Evolutionary conservation across 2,113 vertebrate species (phyloP).

Genomic region (Labeo catla): DNA sequence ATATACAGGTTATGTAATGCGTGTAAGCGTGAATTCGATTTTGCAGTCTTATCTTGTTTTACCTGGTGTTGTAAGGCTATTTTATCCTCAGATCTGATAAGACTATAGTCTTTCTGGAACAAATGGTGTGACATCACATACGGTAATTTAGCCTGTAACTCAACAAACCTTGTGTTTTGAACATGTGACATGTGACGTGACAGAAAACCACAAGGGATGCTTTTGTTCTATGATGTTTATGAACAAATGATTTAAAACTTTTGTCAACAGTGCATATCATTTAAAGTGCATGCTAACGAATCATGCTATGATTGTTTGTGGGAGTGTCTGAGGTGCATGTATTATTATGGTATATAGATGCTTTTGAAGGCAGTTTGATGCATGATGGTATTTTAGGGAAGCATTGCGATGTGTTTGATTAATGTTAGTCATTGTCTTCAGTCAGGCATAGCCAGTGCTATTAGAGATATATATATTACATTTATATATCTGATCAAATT

Average conservation of each 20-base stretch:
- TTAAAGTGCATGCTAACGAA: neutral
- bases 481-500: neutral
- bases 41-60: neutral
- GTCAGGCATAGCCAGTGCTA: neutral
- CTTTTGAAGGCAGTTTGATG: neutral
- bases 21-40: neutral
- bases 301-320: neutral
- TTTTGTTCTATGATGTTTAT: neutral
- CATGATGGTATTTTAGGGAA: neutral
- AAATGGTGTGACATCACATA: neutral
- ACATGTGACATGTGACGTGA: too few relatives aligned
- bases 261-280: neutral
- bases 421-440: neutral
- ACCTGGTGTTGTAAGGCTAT: conserved; percentile 15
- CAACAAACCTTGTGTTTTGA: neutral
- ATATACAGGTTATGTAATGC: neutral
- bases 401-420: neutral
- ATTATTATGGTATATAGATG: conserved; percentile 13
- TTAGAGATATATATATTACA: neutral
- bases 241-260: neutral
- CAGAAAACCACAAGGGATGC: neutral
- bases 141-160: neutral
- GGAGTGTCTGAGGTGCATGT: neutral
- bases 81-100: conserved; percentile 21
- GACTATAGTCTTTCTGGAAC: conserved; percentile 22